A percentile compares a stretch with the other conserved stretches of the same genome.
phyloP scores from a whole-genome alignment of 1,140 invertebrate genomes.

The Zaprionus taronus region DNA sequence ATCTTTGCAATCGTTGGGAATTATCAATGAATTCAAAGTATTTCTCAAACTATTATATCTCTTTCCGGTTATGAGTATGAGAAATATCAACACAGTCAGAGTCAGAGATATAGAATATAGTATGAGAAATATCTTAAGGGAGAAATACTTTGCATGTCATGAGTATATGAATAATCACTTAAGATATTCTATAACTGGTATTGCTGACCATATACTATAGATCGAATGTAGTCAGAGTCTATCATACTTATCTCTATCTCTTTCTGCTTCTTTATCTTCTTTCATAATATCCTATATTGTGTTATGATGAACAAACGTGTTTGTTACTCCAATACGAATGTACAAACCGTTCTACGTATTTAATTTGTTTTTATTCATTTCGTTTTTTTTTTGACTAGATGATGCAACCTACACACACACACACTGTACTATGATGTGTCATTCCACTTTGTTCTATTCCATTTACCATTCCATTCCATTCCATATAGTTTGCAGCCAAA shows the following conservation, averaged over 20 bases:
- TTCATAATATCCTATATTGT: background rate
- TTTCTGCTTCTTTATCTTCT: background rate
- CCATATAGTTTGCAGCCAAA: background rate
- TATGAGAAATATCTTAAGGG: background rate
- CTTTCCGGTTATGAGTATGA: background rate
- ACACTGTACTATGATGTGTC: background rate
- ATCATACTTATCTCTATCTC: too few relatives aligned
- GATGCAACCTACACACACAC: slow-evolving; percentile 1
- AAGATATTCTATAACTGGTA: background rate
- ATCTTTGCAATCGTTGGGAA: background rate
- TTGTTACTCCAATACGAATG: background rate
- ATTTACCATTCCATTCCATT: background rate
- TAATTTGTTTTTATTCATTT: slow-evolving; percentile 1
- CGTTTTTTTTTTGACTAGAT: background rate
- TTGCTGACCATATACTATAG: background rate
- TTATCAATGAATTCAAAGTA: slow-evolving; percentile 11
- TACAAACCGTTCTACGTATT: background rate
- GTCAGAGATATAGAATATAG: background rate
- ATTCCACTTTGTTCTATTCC: slow-evolving; percentile 7
- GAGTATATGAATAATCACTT: background rate
- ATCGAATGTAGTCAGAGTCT: background rate
- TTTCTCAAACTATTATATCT: slow-evolving; percentile 12
- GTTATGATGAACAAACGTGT: background rate
- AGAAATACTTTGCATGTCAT: background rate
- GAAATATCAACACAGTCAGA: background rate